Percentiles rank a stretch among this genome's conserved stretches.
phyloP scores from a whole-genome alignment of 1,140 invertebrate species.

The Bradynema listronoti region DNA sequence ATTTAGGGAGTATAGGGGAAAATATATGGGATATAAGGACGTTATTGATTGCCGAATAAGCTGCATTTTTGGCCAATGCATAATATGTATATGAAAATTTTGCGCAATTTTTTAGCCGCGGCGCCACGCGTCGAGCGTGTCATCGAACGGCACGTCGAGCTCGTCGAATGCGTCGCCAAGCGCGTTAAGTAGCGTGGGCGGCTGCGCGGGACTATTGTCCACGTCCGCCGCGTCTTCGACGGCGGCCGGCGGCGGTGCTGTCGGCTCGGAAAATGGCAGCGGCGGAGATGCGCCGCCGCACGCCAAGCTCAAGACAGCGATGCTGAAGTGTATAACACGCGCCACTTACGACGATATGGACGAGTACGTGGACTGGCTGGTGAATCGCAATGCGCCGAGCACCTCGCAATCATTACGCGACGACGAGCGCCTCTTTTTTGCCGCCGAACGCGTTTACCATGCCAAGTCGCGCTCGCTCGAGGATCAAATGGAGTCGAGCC shows the following conservation, averaged over 20 bases:
- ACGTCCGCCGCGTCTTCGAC: constrained; percentile 11
- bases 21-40: too few relatives aligned
- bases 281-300: too few relatives aligned
- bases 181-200: background rate
- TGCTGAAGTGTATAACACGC: constrained; percentile 17
- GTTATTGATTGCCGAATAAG: too few relatives aligned
- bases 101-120: too few relatives aligned
- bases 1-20: too few relatives aligned
- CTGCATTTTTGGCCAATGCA: too few relatives aligned
- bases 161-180: background rate
- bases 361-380: constrained; percentile 16
- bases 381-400: background rate
- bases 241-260: background rate
- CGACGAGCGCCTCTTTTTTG: background rate
- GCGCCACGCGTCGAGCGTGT: background rate
- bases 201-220: background rate
- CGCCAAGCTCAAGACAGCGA: constrained; percentile 10
- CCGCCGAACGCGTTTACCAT: background rate
- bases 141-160: background rate
- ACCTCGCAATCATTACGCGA: background rate
- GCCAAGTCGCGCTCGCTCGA: constrained; percentile 8
- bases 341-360: constrained; percentile 23
- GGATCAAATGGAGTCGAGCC: background rate
- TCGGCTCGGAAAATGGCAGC: constrained; percentile 11
- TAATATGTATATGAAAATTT: too few relatives aligned